Conservation (phyloP, 2,888 invertebrate genomes). For the Incurvaria masculella region DNA sequence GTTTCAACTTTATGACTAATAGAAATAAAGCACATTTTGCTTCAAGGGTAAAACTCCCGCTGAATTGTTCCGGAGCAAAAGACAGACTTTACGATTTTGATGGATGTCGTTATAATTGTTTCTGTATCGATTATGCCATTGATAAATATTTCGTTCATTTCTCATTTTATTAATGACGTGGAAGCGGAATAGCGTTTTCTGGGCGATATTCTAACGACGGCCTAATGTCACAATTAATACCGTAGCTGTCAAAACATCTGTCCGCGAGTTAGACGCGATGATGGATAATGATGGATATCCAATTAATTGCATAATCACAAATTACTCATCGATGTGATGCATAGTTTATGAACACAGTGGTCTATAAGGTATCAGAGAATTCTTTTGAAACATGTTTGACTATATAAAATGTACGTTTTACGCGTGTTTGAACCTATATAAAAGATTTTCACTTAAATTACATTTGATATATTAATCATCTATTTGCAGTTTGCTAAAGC, state of each 20-base stretch:
- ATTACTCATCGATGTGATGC: no score
- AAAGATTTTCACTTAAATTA: no score
- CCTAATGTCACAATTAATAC: slow-evolving; percentile 52
- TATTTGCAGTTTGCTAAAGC: no score
- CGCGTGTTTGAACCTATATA: no score
- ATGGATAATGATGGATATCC: neutral
- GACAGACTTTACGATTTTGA: slow-evolving; percentile 43
- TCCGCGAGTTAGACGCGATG: slow-evolving; percentile 23
- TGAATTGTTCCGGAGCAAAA: slow-evolving; percentile 16
- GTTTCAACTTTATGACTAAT: neutral
- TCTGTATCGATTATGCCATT: slow-evolving; percentile 58
- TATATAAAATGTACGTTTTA: no score
- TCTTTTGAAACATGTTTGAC: no score
- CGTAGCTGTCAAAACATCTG: slow-evolving; percentile 52
- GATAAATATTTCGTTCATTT: slow-evolving; percentile 56
- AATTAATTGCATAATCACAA: no score
- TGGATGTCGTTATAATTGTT: slow-evolving; percentile 57
- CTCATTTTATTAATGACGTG: slow-evolving; percentile 56
- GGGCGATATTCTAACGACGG: slow-evolving; percentile 42
- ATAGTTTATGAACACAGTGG: no score
- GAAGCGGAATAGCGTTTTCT: slow-evolving; percentile 46
- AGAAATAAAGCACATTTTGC: neutral
- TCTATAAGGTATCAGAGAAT: no score
- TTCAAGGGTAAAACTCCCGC: slow-evolving; percentile 16
- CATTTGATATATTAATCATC: no score